Base-by-base conservation (phyloP, 2,888 invertebrate genomes). In the Cheilosia urbana region DNA sequence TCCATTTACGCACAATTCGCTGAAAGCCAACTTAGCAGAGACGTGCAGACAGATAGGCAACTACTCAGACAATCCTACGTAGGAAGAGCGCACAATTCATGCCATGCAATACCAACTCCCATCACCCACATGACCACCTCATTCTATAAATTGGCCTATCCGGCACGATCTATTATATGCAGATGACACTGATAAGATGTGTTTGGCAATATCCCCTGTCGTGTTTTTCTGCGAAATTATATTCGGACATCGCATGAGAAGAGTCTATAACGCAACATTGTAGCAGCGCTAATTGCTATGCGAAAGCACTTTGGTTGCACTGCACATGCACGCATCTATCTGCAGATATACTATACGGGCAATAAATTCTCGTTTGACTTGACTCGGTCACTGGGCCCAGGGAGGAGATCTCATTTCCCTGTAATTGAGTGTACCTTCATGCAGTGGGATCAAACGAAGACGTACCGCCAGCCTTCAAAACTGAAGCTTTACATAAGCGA, bases 191-290 rank as follows among this genome's bases (percentile, higher is more conserved):
- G 45, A 45, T 45, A 21, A 49, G 49, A 49, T 21, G 17, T 9
- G 51, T 6, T n/a, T 62, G 21, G n/a, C n/a, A 17, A 17, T 63
- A 30, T 3, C 15, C 47, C 21, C 19, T 9, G 49, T 34, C 47
- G 24, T 21, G 47, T 47, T 13, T 15, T 7, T 3, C 7, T 3
- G 37, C 19, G 4, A 37, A 66, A 40, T 40, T n/a, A 1, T 27
- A 53, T 40, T 45, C 57, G 24, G 9, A n/a, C 30, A 58, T 76
- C 42, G 66, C 76, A 51, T 76, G 76, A 27, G 40, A 40, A n/a
- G 5, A 40, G n/a, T 40, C 17, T 11, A 76, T 76, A 37, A 40
- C 19, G 49, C 66, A 58, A 76, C 66, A 76, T 30, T 27, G 75
- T 76, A 49, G 58, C 65, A 30, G 15, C 24, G 13, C 13, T 21